These are phyloP conservation scores for Sipha maydis DNA, from an alignment of 2,888 invertebrate species.

Conservation along the genomic window DNA sequence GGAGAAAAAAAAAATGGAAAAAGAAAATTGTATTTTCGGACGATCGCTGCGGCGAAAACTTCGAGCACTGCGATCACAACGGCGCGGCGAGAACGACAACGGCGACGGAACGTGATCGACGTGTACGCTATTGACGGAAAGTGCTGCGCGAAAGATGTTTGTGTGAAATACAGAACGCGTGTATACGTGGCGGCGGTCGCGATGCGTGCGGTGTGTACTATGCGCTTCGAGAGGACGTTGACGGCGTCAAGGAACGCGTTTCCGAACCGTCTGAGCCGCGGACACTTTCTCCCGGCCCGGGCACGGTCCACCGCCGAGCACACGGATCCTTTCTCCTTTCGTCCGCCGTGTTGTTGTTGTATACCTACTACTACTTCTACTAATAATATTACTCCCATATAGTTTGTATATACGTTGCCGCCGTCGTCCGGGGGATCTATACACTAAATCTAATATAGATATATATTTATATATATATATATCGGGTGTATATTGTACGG, in stretches of 20 bases:
- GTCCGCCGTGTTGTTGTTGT: background rate
- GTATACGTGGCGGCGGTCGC: background rate
- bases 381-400: background rate
- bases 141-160: background rate
- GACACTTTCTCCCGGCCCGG: slow-evolving; percentile 58
- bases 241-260: slow-evolving; percentile 49
- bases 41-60: background rate
- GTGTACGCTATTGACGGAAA: background rate
- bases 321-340: slow-evolving; percentile 57
- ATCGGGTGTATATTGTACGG: too few species aligned
- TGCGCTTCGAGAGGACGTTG: background rate
- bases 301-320: slow-evolving; percentile 50
- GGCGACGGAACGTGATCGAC: background rate
- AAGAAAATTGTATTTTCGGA: background rate
- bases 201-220: slow-evolving; percentile 11
- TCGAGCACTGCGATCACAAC: background rate
- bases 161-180: background rate
- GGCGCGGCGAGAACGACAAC: background rate
- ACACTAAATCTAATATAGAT: too few species aligned
- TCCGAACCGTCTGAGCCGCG: slow-evolving; percentile 55
- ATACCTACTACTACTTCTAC: too few species aligned
- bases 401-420: background rate
- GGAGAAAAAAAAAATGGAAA: too few species aligned
- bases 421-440: background rate
- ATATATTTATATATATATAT: too few species aligned